Base-by-base conservation (phyloP, 1,140 invertebrate species). In the Tetranychus urticae region DNA sequence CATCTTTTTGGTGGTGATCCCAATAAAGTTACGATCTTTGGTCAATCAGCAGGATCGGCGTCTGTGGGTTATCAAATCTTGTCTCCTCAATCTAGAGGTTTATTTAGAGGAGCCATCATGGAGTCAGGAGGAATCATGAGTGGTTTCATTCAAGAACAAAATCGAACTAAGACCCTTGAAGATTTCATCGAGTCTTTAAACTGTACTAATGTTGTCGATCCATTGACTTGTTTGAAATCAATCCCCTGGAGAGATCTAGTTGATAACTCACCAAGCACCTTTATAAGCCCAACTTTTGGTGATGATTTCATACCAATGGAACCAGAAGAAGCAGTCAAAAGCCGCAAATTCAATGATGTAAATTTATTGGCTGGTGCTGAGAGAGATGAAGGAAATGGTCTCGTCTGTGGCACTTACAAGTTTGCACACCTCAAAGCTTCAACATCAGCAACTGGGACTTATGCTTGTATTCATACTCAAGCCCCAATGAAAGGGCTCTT, bases 21-120 rank as follows among this genome's bases (percentile, higher is more conserved):
- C 1, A 45, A 65, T 47, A 35, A 61, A 5, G 66, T 79, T 0
- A 79, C 77, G 5, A 61, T 80, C 13, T 76, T 80, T 65, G 78
- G 77, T 8, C 69, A 74, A 64, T 71, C 69, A 62, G 72, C 73
- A 14, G 73, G 73, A 31, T 69, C 70, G 8, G 69, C 69, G 31
- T 66, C 66, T 7, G 69, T 69, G 0, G 64, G 66, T 13, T 66
- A 65, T 10, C 73, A 74, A 63, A 47, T 75, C 13, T 64, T 72
- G 54, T 73, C 73, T 3, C 70, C 69, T 8, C 12, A 61, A 10
- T 48, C 62, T 10, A 50, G 23, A 33, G 36, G 58, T 23, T 48
- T 69, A n/a, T 62, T 69, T 59, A 63, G 62, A 42, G 56, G 70
- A 61, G 75, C 71, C 12, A 77, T 77, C 33, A 64, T 77, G 60